Percentiles rank a stretch among this genome's conserved stretches.
Conservation (phyloP, 2,113 vertebrate genomes). For the Clupea harengus region DNA sequence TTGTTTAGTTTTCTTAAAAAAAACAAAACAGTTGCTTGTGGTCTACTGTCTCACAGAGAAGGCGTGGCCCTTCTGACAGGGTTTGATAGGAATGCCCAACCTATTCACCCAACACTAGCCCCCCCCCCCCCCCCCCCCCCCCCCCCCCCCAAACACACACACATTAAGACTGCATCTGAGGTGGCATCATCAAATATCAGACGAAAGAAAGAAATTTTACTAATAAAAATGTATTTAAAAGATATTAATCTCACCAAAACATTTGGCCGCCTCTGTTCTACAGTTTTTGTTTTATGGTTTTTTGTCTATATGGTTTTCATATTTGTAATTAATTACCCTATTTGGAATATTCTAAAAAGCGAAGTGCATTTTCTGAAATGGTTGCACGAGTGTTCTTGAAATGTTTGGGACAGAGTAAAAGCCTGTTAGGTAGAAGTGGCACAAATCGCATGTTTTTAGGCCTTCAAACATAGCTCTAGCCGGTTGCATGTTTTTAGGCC, state of each 20-base stretch:
- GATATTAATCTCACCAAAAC: not conserved
- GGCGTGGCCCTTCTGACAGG: not conserved
- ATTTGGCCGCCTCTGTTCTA: not conserved
- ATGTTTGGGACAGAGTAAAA: not conserved
- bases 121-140: not conserved
- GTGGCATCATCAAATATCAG: not conserved
- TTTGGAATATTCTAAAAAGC: not conserved
- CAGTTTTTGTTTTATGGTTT: not conserved
- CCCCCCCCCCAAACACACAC: not conserved
- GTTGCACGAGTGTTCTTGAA: not conserved
- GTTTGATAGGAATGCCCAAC: not conserved
- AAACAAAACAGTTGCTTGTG: constrained; percentile 21
- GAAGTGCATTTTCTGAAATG: not conserved
- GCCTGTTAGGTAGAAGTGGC: not conserved
- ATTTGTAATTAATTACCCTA: not conserved
- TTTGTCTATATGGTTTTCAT: not conserved
- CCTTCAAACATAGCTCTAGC: no score
- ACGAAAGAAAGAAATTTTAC: not conserved
- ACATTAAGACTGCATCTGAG: not conserved
- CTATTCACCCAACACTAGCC: not conserved
- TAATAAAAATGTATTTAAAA: not conserved
- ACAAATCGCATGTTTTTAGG: no score
- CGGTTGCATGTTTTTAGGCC: no score
- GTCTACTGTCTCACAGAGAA: not conserved
- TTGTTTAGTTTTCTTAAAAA: constrained; percentile 15